Evolutionary conservation across 2,113 vertebrate genomes (phyloP).

Genomic region (Osmerus mordax): DNA sequence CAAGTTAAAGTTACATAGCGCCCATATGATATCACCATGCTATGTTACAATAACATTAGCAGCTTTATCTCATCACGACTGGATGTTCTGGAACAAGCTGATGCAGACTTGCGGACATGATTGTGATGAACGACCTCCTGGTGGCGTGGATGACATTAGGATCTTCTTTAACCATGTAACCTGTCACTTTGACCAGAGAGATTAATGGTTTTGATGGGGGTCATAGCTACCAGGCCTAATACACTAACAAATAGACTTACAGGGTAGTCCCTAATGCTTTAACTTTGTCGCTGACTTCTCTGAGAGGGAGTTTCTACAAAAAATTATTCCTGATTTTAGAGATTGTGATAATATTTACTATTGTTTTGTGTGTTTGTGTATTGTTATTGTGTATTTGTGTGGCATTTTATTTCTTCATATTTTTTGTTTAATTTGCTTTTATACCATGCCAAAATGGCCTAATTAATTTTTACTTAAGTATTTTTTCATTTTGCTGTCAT

Average conservation of each 20-base stretch:
- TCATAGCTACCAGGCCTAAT: not conserved
- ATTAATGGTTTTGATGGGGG: constrained; percentile 54
- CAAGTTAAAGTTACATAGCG: constrained; percentile 17
- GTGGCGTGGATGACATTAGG: constrained; percentile 54
- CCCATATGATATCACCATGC: constrained; percentile 42
- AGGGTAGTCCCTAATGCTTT: too few relatives aligned
- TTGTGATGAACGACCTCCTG: constrained; percentile 60
- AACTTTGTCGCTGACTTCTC: too few relatives aligned
- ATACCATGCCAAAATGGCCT: not conserved
- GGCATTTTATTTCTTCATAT: too few relatives aligned
- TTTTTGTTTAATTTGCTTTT: not conserved
- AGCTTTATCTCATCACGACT: constrained; percentile 31
- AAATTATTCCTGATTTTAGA: too few relatives aligned
- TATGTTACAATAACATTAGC: constrained; percentile 22
- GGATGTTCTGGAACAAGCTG: not conserved
- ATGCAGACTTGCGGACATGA: constrained; percentile 18
- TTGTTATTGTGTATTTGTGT: too few relatives aligned
- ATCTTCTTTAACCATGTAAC: constrained; percentile 62
- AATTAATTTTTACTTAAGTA: not conserved
- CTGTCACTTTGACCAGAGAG: constrained; percentile 56
- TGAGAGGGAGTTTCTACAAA: too few relatives aligned
- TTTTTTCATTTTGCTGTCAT: not conserved
- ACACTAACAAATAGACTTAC: too few relatives aligned
- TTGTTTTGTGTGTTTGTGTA: too few relatives aligned
- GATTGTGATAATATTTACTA: too few relatives aligned